Evolutionary conservation across 2,797 vertebrate species (phyloP), one percentile per base, ranked within the genome.

Genomic region (Buceros bicornis): DNA sequence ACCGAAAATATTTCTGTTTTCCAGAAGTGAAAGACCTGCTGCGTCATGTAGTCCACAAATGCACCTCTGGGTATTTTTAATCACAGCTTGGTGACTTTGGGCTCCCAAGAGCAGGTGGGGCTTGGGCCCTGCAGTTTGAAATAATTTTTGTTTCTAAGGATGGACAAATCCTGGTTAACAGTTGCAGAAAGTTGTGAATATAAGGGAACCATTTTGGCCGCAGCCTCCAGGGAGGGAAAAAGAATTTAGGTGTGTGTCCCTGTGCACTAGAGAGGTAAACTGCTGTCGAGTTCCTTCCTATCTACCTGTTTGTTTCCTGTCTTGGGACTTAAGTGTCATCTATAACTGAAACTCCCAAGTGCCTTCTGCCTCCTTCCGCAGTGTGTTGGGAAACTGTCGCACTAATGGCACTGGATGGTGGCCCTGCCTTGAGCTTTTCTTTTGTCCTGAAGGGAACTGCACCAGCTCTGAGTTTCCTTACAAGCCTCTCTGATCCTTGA

Each of bases 1-100:
- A 93, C 71, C 92, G 86, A 95, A 94, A 95, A 62, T 17, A 77
- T 66, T 94, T 86, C 73, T 88, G 80, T 95, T 95, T 96, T 96
- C 84, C 89, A 87, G 74, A 96, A 54, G 73, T 78, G 4, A 94
- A 90, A 96, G 74, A 58, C 64, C 71, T 81, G 82, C 94, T 96
- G 93, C 64, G 82, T 82, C 64, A 26, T 21, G 29, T 9, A 69
- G 62, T 60, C 80, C 67, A 82, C 60, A 89, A 90, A 89, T 17
- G 48, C 45, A 71, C 48, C 74, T 87, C 78, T 96, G 87, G 83
- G 82, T 81, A 31, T 87, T 64, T 95, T 89, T 87, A 90, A 89
- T 90, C 85, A 31, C 53, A 93, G 74, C 81, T 67, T 82, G 50
- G 64, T 89, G 65, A 47, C 48, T 91, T 74, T 8, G 51, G 83